These are phyloP conservation scores for Sciaenops ocellatus DNA, from an alignment of 2,797 vertebrate genomes.

Conservation along the genomic window DNA sequence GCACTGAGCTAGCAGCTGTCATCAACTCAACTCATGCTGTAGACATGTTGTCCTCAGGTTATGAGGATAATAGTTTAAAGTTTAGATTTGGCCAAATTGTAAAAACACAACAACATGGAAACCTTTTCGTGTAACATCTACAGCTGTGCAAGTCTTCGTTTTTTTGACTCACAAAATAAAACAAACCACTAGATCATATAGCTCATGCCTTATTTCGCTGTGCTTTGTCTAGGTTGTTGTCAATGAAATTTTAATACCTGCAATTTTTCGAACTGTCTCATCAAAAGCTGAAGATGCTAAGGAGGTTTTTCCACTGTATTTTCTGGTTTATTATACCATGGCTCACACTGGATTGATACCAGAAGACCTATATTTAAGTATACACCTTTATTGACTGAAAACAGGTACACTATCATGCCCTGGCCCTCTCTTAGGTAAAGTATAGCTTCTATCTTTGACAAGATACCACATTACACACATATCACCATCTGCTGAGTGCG, in stretches of 20 bases:
- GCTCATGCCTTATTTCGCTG: background rate
- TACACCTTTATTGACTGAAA: background rate
- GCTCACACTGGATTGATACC: background rate
- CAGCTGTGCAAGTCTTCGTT: no score
- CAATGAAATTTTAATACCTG: background rate
- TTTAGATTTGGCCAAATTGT: no score
- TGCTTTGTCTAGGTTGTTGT: background rate
- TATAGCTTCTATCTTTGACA: background rate
- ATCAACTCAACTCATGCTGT: background rate
- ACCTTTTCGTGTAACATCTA: no score
- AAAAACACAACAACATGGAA: no score
- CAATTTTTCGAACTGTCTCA: background rate
- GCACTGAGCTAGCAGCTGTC: background rate
- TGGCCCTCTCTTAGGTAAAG: background rate
- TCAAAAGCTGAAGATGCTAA: background rate
- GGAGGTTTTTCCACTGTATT: background rate
- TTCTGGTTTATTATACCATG: conserved; percentile 12
- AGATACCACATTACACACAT: background rate
- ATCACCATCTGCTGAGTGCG: background rate
- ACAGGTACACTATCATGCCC: background rate
- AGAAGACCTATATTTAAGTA: background rate
- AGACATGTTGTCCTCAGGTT: background rate
- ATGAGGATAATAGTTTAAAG: no score
- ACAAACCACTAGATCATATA: background rate
- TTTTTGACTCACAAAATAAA: conserved; percentile 1